Evolutionary conservation across 2,797 vertebrate genomes (phyloP), one percentile per base, ranked within the genome.

Genomic region (Helarctos malayanus): DNA sequence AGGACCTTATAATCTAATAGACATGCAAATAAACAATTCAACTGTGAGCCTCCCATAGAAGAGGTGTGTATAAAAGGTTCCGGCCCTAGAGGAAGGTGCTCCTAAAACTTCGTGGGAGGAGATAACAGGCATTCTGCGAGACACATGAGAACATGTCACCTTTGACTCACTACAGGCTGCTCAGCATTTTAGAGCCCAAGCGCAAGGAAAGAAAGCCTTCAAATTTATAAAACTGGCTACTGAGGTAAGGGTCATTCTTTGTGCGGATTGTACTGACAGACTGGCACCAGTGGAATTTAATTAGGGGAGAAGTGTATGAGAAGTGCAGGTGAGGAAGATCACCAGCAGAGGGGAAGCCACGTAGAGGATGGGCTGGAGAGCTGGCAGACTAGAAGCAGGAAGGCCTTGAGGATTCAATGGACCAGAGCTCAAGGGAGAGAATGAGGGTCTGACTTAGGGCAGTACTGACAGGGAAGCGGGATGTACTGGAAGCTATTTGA

Each of bases 21-120:
- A 94, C 21, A 59, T 14, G 38, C 35, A 95, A 93, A 92, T n/a
- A 95, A 73, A 68, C 41, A 88, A 63, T 59, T 90, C 21, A 91
- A 90, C 57, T 35, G 63, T 1, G 23, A 63, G 10, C 79, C 47
- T 75, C 38, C 14, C 68, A 59, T 18, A 68, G 35, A n/a, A 69
- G 54, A 45, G 45, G 16, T 69, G 35, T 8, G 10, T 18, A 61
- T 27, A 29, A 82, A 65, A 83, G 38, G n/a, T 35, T 71, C 38
- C n/a, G 27, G 27, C 8, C 86, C 63, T 2, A 82, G 25, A 61
- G 16, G 35, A 89, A 96, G 45, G 38, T 45, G 19, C 13, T 54
- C 45, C 82, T 47, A 32, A 82, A 57, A 85, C 69, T 83, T 56
- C 32, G 27, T 56, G 18, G 29, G 52, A 25, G 38, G 38, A 15